Base-by-base conservation (phyloP, 2,888 invertebrate species). In the Automeris io region DNA sequence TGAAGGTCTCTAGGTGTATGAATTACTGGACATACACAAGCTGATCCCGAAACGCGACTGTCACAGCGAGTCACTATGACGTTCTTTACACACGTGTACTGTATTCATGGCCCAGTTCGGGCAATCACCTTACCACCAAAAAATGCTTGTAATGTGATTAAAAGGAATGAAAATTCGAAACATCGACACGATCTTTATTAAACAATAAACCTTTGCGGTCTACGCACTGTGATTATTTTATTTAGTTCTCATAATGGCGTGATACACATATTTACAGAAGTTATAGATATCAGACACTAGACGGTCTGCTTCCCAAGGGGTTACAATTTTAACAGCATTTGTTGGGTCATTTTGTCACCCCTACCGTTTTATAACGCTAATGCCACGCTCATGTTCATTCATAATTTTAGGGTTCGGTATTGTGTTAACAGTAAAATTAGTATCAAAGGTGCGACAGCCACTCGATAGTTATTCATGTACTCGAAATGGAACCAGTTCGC, bases 361-460 rank as follows among this genome's bases (percentile, higher is more conserved):
- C 67, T 74, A 66, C 52, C 34, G 48, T 46, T 45, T 51, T 46
- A 54, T 51, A 54, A 49, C 46, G 50, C 57, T 70, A 67, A 72
- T 68, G 54, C 61, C 50, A 46, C 56, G 55, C 70, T 77, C 73
- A 72, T 77, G 75, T 78, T 75, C 76, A 79, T 80, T 77, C 78
- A 79, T 78, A 70, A 74, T 74, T 68, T 67, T 70, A 70, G 78
- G 78, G 63, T 52, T 44, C 52, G 44, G 61, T 65, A 75, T 78
- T 78, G 73, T 79, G 69, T 74, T 74, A 75, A 70, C 70, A 73
- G 60, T 53, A 55, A 80, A 80, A 83, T 85, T 83, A 83, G 78
- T 73, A 71, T 62, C 58, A 68, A 80, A 83, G 85, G 85, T 85
- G 85, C 68, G 68, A 76, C 55, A 74, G 70, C 65, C 64, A 68